These are phyloP conservation scores for Fringilla coelebs DNA, from an alignment of 2,797 vertebrate genomes.

Conservation along the genomic window DNA sequence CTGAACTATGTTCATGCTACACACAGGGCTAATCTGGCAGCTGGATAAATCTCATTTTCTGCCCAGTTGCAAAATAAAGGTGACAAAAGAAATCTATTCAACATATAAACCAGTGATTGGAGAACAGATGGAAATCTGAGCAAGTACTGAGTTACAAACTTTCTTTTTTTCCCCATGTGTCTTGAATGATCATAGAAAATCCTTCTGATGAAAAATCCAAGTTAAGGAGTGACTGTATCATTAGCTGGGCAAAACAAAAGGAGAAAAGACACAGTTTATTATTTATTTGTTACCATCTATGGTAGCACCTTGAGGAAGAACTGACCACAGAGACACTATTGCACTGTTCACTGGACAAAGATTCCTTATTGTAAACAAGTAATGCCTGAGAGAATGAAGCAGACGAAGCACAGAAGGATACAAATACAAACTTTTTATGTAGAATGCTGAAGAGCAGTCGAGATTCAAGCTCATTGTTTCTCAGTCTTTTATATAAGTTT, in stretches of 20 bases:
- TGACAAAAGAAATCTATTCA: not conserved
- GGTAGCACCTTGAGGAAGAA: not conserved
- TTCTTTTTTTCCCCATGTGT: not conserved
- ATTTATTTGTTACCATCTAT: not conserved
- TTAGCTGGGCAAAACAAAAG: not conserved
- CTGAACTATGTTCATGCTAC: not conserved
- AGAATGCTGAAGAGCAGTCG: not conserved
- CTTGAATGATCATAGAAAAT: not conserved
- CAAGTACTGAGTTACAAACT: not conserved
- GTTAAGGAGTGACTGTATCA: not conserved
- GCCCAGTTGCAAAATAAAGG: not conserved
- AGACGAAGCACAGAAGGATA: not conserved
- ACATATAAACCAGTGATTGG: not conserved
- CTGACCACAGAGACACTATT: not conserved
- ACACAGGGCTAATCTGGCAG: not conserved
- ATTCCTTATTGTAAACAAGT: not conserved
- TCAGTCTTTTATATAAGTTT: not conserved
- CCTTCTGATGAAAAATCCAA: not conserved
- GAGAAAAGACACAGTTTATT: not conserved
- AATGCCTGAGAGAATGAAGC: not conserved
- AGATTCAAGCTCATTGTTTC: not conserved
- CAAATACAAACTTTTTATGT: not conserved
- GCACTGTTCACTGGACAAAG: not conserved
- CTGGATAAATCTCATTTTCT: constrained; percentile 14
- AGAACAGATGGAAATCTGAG: not conserved